Evolutionary conservation across 2,888 invertebrate species (phyloP).

Genomic region (Scaptomyza reducta): DNA sequence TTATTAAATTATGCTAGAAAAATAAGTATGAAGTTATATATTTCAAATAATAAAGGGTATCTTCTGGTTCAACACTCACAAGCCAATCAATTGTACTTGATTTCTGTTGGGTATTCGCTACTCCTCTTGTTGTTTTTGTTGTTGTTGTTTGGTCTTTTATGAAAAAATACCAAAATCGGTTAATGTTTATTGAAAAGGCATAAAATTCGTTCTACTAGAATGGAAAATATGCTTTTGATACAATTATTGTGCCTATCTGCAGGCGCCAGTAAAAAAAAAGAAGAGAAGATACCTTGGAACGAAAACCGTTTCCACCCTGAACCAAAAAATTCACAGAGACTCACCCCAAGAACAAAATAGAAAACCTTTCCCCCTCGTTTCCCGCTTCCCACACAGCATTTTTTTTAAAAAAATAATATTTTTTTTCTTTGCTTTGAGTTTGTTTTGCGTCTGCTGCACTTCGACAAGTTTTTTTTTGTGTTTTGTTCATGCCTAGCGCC

Average conservation of each 20-base stretch:
- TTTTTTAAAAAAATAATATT: slow-evolving; percentile 20
- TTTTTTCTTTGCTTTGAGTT: slow-evolving; percentile 55
- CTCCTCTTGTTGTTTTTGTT: slow-evolving; percentile 36
- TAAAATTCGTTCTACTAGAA: slow-evolving; percentile 85
- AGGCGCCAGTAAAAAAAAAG: slow-evolving; percentile 54
- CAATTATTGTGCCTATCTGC: slow-evolving; percentile 81
- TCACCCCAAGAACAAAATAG: slow-evolving; percentile 32
- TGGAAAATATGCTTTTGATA: slow-evolving; percentile 85
- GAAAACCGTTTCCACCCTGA: slow-evolving; percentile 53
- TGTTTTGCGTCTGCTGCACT: slow-evolving; percentile 57
- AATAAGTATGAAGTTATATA: too few species aligned
- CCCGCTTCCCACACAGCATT: slow-evolving; percentile 45
- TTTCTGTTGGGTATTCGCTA: slow-evolving; percentile 24
- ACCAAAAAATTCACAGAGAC: slow-evolving; percentile 20
- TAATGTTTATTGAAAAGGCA: slow-evolving; percentile 85
- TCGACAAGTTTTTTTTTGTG: slow-evolving; percentile 37
- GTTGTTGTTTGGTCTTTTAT: slow-evolving; percentile 62
- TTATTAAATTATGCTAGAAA: too few species aligned
- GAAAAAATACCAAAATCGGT: slow-evolving; percentile 84
- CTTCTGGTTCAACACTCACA: background rate
- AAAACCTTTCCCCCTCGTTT: slow-evolving; percentile 26
- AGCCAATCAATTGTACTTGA: slow-evolving; percentile 32
- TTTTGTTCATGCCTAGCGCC: slow-evolving; percentile 32
- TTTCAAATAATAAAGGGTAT: slow-evolving; percentile 5
- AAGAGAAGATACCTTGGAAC: slow-evolving; percentile 33